These are phyloP conservation scores for Sesia apiformis DNA, from an alignment of 2,888 invertebrate genomes.

Conservation along the genomic window DNA sequence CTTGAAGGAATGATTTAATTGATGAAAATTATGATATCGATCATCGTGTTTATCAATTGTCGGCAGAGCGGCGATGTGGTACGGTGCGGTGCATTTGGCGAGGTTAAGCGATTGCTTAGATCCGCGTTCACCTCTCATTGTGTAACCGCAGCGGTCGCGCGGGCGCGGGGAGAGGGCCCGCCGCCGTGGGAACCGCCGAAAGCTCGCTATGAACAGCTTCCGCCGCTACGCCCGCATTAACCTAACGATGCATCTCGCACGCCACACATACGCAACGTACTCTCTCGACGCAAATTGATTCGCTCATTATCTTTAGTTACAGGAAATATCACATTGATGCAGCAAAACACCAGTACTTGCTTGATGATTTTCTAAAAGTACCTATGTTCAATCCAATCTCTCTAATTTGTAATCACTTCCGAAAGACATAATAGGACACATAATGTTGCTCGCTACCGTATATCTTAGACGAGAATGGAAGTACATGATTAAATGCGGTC, in stretches of 20 bases:
- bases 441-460: too few species aligned
- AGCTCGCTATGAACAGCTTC: slow-evolving; percentile 67
- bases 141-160: slow-evolving; percentile 46
- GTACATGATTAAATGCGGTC: background rate
- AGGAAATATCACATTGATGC: too few species aligned
- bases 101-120: slow-evolving; percentile 75
- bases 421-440: too few species aligned
- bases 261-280: slow-evolving; percentile 34
- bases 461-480: background rate
- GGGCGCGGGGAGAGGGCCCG: slow-evolving; percentile 20
- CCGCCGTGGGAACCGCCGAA: slow-evolving; percentile 70
- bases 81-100: slow-evolving; percentile 57
- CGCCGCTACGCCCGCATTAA: slow-evolving; percentile 58
- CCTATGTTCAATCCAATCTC: too few species aligned
- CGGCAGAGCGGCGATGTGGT: slow-evolving; percentile 12
- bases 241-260: slow-evolving; percentile 61
- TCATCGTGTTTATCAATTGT: background rate
- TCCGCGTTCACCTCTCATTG: slow-evolving; percentile 74
- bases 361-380: too few species aligned
- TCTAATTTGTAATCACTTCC: too few species aligned
- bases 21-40: background rate
- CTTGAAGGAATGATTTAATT: background rate
- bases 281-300: slow-evolving; percentile 48
- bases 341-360: too few species aligned
- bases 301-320: slow-evolving; percentile 37